These are phyloP conservation scores for Leptinotarsa defecta DNA, from an alignment of 1,140 invertebrate species.

Conservation along the genomic window DNA sequence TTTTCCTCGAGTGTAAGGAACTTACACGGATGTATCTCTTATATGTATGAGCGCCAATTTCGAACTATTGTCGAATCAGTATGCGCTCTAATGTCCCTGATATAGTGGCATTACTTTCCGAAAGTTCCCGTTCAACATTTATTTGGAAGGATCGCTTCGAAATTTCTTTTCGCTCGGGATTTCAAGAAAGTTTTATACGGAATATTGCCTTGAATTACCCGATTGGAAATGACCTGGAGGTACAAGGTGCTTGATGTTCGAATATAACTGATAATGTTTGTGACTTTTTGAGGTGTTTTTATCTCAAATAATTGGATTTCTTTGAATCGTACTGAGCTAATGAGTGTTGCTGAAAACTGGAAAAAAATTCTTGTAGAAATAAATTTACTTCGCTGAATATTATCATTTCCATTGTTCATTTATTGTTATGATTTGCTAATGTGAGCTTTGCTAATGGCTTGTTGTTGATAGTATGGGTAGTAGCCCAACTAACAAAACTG, in stretches of 20 bases:
- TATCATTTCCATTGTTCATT: too few relatives aligned
- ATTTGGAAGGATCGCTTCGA: neutral
- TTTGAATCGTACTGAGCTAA: too few relatives aligned
- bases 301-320: too few relatives aligned
- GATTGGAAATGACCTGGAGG: neutral
- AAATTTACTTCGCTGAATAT: too few relatives aligned
- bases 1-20: neutral
- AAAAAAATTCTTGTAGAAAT: too few relatives aligned
- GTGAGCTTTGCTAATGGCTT: too few relatives aligned
- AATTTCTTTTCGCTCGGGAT: neutral
- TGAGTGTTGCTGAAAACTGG: too few relatives aligned
- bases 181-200: neutral
- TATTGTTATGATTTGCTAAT: too few relatives aligned
- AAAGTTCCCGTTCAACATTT: neutral
- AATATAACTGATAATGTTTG: too few relatives aligned
- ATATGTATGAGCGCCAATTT: neutral
- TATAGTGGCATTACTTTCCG: neutral
- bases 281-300: too few relatives aligned
- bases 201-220: neutral
- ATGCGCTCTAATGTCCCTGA: neutral
- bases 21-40: neutral
- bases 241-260: neutral
- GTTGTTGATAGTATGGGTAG: too few relatives aligned
- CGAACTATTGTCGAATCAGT: neutral
- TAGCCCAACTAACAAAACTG: too few relatives aligned